phyloP scores from a whole-genome alignment of 2,797 vertebrate species.

The Scomberomorus guttatus region DNA sequence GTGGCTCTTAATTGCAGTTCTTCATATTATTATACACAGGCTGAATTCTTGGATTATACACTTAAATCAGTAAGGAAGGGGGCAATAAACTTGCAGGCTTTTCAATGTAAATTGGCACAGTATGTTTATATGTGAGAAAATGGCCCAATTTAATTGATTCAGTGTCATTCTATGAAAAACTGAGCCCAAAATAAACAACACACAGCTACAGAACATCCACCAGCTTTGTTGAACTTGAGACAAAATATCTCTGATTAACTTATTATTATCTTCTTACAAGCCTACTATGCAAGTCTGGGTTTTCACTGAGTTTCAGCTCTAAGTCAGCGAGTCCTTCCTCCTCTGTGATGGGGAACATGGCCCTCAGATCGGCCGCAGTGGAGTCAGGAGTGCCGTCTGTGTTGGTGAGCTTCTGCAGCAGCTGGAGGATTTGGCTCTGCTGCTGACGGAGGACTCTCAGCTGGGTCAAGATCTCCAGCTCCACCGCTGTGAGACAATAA shows the following conservation, averaged over 20 bases:
- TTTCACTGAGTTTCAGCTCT: conserved; percentile 11
- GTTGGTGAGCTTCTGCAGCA: conserved; percentile 15
- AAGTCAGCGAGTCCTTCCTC: not conserved
- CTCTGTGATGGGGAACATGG: not conserved
- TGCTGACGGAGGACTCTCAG: conserved; percentile 1
- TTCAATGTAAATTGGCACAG: no score
- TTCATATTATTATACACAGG: no score
- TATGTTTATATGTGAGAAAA: no score
- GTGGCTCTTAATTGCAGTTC: no score
- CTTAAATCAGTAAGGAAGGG: no score
- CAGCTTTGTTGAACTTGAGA: no score
- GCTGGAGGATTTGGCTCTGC: conserved; percentile 18
- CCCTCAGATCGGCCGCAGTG: not conserved
- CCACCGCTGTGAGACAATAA: not conserved
- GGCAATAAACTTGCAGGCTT: no score
- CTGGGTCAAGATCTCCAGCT: conserved; percentile 18
- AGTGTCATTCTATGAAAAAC: not conserved
- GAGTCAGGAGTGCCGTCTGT: not conserved
- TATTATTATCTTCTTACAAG: not conserved
- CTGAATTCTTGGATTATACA: no score
- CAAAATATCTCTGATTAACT: no score
- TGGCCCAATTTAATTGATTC: no score
- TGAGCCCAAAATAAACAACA: no score
- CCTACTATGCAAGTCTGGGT: not conserved
- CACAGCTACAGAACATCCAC: not conserved